Base-by-base conservation (phyloP, 2,797 vertebrate genomes). In the Oryzias sinensis region DNA sequence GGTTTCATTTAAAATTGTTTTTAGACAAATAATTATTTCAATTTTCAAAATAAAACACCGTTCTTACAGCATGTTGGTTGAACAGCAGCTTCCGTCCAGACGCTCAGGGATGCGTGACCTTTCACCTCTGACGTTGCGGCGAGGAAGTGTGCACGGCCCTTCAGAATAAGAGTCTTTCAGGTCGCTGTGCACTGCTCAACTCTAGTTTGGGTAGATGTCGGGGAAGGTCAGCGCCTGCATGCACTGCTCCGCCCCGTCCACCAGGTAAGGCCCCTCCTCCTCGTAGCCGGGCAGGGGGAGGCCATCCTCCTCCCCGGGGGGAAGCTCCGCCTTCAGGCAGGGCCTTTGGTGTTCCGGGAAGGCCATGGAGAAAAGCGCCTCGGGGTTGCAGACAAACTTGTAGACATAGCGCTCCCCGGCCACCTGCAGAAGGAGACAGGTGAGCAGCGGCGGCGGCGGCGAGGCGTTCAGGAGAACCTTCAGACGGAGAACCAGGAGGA, bases 381-480 rank as follows among this genome's bases (percentile, higher is more conserved):
- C 95, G 0, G 94, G 95, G 84, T 95, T 95, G 3, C 96, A 97
- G 44, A 97, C 95, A 1, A 97, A 98, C 85, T 97, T 98, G 69
- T 98, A 98, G 77, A 98, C 95, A 0, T 98, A 98, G 72, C 95
- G 87, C 70, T 98, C 96, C 0, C 96, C 96, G 0, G 96, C 96
- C 49, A 98, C 96, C 96, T 98, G 76, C 8, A 16, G 53, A 33
- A 20, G 0, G 15, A 62, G n/a, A 1, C 53, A 57, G 5, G 40
- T 3, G 5, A 18, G 22, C 52, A 18, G 22, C 52, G 1, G 29
- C 14, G 14, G 22, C 52, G 1, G 29, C 9, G 14, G 29, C 3
- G 15, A 16, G 8, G 8, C 16, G 52, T n/a, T 43, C 15, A 37
- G 6, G 17, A 11, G 33, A 37, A 37, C 33, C 33, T 0, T 37